These are phyloP conservation scores for Aphidius ervi DNA, from an alignment of 1,140 invertebrate species.

Conservation along the genomic window DNA sequence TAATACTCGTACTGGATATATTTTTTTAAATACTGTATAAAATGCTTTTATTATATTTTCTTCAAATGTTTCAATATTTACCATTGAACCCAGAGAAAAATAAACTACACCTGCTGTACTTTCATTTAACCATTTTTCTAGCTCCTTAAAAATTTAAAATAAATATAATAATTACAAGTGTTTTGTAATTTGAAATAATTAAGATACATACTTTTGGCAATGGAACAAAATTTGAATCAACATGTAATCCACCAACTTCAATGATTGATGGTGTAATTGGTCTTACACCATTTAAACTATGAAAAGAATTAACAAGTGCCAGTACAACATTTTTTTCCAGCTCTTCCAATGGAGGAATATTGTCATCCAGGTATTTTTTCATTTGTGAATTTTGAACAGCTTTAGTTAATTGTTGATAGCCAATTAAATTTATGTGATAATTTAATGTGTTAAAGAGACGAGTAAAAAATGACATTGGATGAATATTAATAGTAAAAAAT, in stretches of 20 bases:
- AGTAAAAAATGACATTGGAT: slow-evolving; percentile 35
- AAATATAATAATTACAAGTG: too few relatives aligned
- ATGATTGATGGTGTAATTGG: slow-evolving; percentile 52
- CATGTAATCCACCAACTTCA: slow-evolving; percentile 60
- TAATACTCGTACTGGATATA: slow-evolving; percentile 36
- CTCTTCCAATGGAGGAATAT: slow-evolving; percentile 4
- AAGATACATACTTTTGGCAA: slow-evolving; percentile 30
- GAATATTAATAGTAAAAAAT: slow-evolving; percentile 26
- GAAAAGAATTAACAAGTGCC: slow-evolving; percentile 43
- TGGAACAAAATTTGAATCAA: slow-evolving; percentile 29
- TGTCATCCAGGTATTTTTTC: slow-evolving; percentile 12
- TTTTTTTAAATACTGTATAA: slow-evolving; percentile 34
- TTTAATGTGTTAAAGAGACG: slow-evolving; percentile 30
- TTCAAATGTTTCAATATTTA: slow-evolving; percentile 59
- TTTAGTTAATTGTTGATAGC: slow-evolving; percentile 21
- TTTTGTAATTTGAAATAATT: neutral
- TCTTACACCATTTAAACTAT: slow-evolving; percentile 49
- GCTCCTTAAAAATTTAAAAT: slow-evolving; percentile 48
- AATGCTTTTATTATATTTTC: slow-evolving; percentile 30
- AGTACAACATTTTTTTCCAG: slow-evolving; percentile 14
- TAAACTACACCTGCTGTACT: slow-evolving; percentile 66
- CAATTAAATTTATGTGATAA: slow-evolving; percentile 7
- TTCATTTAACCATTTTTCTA: slow-evolving; percentile 64
- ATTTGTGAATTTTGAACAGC: slow-evolving; percentile 33
- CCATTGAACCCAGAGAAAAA: slow-evolving; percentile 68